Percentiles rank a stretch among this genome's conserved stretches.
phyloP scores from a whole-genome alignment of 2,888 invertebrate genomes.

The Dastarcus helophoroides region DNA sequence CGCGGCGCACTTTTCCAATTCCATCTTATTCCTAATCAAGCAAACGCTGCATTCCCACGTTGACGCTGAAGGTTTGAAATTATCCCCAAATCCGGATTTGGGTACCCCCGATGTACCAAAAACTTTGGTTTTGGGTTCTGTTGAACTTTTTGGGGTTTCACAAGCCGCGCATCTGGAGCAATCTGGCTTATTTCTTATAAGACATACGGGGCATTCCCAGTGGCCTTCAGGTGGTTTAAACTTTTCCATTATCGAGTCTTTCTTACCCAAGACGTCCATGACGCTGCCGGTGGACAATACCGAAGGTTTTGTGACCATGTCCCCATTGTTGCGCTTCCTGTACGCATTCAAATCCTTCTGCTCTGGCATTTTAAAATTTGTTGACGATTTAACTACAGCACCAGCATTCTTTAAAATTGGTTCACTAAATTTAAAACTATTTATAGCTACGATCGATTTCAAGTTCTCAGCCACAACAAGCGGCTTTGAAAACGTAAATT shows the following conservation, averaged over 20 bases:
- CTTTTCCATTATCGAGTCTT: constrained; percentile 10
- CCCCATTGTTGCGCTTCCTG: constrained; percentile 19
- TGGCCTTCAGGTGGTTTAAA: constrained; percentile 22
- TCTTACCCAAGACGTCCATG: constrained; percentile 33
- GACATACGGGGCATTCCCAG: constrained; percentile 58
- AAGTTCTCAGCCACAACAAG: constrained; percentile 35
- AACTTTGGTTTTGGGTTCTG: constrained; percentile 5
- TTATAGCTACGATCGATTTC: constrained; percentile 37
- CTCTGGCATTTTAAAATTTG: constrained; percentile 21
- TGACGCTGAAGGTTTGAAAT: not conserved
- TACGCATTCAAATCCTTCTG: constrained; percentile 11
- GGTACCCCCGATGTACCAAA: not conserved
- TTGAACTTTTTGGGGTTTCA: constrained; percentile 25
- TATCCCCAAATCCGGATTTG: not conserved
- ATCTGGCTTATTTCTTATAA: constrained; percentile 45
- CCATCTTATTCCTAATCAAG: constrained; percentile 43
- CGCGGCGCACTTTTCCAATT: constrained; percentile 39
- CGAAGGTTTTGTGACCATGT: constrained; percentile 16
- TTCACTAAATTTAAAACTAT: constrained; percentile 46
- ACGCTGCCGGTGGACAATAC: constrained; percentile 37
- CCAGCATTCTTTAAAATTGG: no score
- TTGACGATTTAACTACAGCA: no score
- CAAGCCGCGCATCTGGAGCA: constrained; percentile 44
- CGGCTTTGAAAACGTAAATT: constrained; percentile 41
- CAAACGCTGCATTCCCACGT: constrained; percentile 50